phyloP scores from a whole-genome alignment of 1,140 invertebrate species.

The Drosophila malerkotliana region DNA sequence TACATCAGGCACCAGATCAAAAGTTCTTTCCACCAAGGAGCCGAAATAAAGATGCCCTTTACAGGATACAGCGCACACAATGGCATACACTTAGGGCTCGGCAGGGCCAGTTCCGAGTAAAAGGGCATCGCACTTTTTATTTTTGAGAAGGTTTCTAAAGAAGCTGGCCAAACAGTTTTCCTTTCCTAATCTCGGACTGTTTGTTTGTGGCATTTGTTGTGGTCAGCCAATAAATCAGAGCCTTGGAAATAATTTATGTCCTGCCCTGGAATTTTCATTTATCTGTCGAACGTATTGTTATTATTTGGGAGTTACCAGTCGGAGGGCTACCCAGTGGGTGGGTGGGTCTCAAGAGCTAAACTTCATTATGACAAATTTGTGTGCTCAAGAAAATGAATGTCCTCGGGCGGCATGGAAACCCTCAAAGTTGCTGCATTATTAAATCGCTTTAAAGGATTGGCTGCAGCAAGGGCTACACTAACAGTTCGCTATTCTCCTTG shows the following conservation, averaged over 20 bases:
- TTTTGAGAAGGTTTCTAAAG: neutral
- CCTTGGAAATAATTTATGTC: conserved; percentile 67
- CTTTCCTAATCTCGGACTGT: conserved; percentile 16
- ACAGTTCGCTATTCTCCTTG: conserved; percentile 16
- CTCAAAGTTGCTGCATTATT: conserved; percentile 34
- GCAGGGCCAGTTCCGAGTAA: neutral
- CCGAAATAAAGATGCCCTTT: conserved; percentile 16
- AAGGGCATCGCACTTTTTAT: neutral
- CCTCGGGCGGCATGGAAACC: neutral
- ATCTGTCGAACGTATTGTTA: conserved; percentile 50
- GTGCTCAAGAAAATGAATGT: conserved; percentile 39
- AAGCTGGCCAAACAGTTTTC: conserved; percentile 18
- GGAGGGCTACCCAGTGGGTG: neutral
- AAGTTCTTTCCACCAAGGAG: neutral
- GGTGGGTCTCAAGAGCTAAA: conserved; percentile 7
- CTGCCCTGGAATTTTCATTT: conserved; percentile 71
- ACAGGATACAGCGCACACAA: neutral
- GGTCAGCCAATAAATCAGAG: conserved; percentile 57
- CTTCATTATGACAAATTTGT: conserved; percentile 52
- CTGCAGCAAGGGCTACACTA: conserved; percentile 11
- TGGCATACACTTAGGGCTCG: neutral
- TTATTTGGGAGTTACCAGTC: conserved; percentile 11
- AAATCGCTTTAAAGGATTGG: conserved; percentile 49
- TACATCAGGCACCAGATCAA: conserved; percentile 17
- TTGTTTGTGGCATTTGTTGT: conserved; percentile 57